A percentile compares a stretch with the other conserved stretches of the same genome.
These are phyloP conservation scores for Oryzias melastigma DNA, from an alignment of 2,113 vertebrate species.

Conservation along the genomic window DNA sequence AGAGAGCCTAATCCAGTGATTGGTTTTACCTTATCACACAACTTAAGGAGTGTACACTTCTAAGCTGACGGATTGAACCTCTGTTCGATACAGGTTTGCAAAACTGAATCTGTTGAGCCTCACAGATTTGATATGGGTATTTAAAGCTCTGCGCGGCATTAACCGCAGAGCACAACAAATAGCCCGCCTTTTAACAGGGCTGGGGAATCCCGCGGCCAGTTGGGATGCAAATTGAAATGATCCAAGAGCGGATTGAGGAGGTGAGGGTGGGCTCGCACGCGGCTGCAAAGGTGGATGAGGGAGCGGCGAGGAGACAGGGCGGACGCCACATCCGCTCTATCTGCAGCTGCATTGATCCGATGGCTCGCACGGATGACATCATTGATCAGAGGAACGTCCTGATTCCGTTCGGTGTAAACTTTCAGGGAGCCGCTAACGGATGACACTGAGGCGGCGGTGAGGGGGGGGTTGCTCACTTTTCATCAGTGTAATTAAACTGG, in stretches of 20 bases:
- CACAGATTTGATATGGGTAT: slow-evolving; percentile 85
- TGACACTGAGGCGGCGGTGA: slow-evolving; percentile 7
- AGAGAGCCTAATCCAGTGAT: slow-evolving; percentile 80
- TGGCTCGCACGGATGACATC: too few species aligned
- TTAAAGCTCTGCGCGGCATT: slow-evolving; percentile 84
- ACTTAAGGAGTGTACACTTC: slow-evolving; percentile 84
- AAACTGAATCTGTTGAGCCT: slow-evolving; percentile 85
- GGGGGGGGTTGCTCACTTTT: slow-evolving; percentile 48
- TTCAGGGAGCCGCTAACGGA: slow-evolving; percentile 15
- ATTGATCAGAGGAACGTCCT: too few species aligned
- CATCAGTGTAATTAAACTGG: slow-evolving; percentile 61
- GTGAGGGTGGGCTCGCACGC: slow-evolving; percentile 69
- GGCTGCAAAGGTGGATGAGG: slow-evolving; percentile 43
- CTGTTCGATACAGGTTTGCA: slow-evolving; percentile 85
- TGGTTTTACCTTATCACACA: slow-evolving; percentile 84
- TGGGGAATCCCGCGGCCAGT: slow-evolving; percentile 73
- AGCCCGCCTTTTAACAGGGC: slow-evolving; percentile 81
- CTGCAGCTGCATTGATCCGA: too few species aligned
- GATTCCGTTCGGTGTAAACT: background rate
- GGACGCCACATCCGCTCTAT: too few species aligned
- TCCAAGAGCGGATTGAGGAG: slow-evolving; percentile 77
- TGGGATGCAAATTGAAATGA: slow-evolving; percentile 82
- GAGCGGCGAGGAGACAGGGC: background rate
- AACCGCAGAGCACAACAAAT: slow-evolving; percentile 84
- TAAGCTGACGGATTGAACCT: slow-evolving; percentile 84